Evolutionary conservation across 2,888 invertebrate species (phyloP).

Genomic region (Cheilosia variabilis): DNA sequence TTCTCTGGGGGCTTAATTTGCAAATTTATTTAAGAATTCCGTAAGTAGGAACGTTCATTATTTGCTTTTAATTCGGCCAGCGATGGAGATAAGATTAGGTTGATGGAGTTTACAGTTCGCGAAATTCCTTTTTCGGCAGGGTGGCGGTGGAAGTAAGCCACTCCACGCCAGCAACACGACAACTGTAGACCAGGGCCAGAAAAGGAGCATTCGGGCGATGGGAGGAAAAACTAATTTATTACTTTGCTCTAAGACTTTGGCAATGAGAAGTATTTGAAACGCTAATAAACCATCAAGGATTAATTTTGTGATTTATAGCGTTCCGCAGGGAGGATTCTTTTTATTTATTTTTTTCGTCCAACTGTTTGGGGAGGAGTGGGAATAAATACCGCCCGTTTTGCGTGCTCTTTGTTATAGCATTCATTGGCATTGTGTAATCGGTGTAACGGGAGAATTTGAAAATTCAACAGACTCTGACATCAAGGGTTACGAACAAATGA

Average conservation of each 20-base stretch:
- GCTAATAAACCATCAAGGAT: conserved; percentile 83
- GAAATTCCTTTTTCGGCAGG: conserved; percentile 13
- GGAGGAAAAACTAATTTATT: conserved; percentile 67
- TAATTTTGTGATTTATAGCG: conserved; percentile 82
- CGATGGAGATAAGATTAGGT: conserved; percentile 74
- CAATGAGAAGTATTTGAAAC: conserved; percentile 75
- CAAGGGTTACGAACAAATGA: conserved; percentile 26
- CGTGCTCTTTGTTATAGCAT: background rate
- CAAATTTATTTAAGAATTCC: conserved; percentile 71
- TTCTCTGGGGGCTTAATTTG: conserved; percentile 49
- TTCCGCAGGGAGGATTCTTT: conserved; percentile 60
- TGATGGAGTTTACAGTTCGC: conserved; percentile 67
- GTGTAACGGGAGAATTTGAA: conserved; percentile 9
- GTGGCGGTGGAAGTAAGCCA: conserved; percentile 11
- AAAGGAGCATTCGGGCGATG: background rate
- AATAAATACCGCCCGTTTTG: conserved; percentile 4
- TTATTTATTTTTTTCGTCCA: conserved; percentile 8
- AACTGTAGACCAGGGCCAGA: background rate
- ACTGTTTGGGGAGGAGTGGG: background rate
- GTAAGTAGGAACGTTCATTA: conserved; percentile 70
- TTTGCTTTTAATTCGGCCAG: conserved; percentile 74
- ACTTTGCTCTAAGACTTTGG: conserved; percentile 69
- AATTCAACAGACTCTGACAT: conserved; percentile 11
- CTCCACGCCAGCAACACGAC: conserved; percentile 20
- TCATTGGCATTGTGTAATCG: conserved; percentile 12